Evolutionary conservation across 2,888 invertebrate genomes (phyloP).

Genomic region (Leptinotarsa peninsularis): DNA sequence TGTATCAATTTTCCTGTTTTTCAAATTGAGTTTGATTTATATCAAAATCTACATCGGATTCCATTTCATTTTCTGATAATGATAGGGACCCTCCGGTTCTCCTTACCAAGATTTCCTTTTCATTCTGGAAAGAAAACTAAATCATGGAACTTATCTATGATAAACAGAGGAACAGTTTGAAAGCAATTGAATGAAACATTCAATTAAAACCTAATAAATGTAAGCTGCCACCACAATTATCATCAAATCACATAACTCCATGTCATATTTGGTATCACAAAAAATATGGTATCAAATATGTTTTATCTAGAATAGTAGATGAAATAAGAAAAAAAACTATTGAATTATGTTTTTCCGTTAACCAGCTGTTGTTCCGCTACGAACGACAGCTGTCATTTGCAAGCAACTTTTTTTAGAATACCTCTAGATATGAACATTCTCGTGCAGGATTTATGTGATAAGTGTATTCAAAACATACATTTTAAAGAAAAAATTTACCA

Average conservation of each 20-base stretch:
- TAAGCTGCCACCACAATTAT: background rate
- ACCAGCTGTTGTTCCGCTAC: too few relatives aligned
- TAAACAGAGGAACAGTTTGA: background rate
- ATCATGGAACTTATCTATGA: background rate
- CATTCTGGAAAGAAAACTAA: conserved; percentile 29
- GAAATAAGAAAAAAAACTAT: too few relatives aligned
- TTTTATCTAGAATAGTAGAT: background rate
- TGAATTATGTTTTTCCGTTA: too few relatives aligned
- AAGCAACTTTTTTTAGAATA: background rate
- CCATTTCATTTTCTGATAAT: conserved; percentile 85
- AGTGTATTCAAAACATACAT: background rate
- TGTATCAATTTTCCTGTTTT: conserved; percentile 1
- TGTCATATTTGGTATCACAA: too few relatives aligned
- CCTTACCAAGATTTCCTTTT: conserved; percentile 59
- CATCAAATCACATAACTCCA: conserved; percentile 3
- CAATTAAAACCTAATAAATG: background rate
- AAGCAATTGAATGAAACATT: background rate
- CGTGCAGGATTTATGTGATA: background rate
- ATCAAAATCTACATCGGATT: conserved; percentile 73
- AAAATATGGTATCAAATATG: too few relatives aligned
- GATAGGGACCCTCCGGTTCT: conserved; percentile 84
- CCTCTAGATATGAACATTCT: background rate
- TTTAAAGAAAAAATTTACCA: conserved; percentile 13
- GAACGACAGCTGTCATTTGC: too few relatives aligned
- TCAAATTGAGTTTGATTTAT: conserved; percentile 40